Percentiles rank a stretch among this genome's conserved stretches.
These are phyloP conservation scores for Pollachius pollachius DNA, from an alignment of 2,113 vertebrate genomes.

Conservation along the genomic window DNA sequence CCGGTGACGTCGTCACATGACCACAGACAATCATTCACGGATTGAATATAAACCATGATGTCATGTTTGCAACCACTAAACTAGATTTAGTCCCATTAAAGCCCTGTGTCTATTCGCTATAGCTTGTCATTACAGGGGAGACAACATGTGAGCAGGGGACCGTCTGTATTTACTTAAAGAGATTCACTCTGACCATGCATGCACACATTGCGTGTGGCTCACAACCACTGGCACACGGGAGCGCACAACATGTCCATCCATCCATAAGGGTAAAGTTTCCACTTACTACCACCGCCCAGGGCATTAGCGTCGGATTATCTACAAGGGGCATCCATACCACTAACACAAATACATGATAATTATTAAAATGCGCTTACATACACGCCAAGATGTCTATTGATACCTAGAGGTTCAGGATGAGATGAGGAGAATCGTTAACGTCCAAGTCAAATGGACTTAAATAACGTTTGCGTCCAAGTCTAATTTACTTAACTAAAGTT, in stretches of 20 bases:
- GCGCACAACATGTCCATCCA: background rate
- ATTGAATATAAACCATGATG: too few relatives aligned
- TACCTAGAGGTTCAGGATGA: background rate
- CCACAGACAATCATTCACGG: too few relatives aligned
- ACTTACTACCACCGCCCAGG: background rate
- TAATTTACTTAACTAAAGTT: background rate
- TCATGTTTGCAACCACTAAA: background rate
- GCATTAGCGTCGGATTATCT: too few relatives aligned
- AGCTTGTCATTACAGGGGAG: background rate
- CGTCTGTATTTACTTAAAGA: slow-evolving; percentile 54
- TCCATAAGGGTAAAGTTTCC: background rate
- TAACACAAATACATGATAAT: background rate
- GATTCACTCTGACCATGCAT: background rate
- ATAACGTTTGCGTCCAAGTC: background rate
- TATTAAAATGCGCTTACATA: background rate
- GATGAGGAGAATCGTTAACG: background rate
- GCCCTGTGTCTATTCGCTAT: slow-evolving; percentile 4
- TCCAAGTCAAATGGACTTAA: background rate
- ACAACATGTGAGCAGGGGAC: slow-evolving; percentile 29
- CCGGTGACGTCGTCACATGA: too few relatives aligned
- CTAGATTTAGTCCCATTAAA: slow-evolving; percentile 13
- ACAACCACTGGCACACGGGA: background rate
- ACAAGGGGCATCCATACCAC: background rate
- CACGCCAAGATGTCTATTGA: too few relatives aligned
- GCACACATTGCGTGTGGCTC: background rate